phyloP scores from a whole-genome alignment of 2,797 vertebrate genomes.

The Eurystomus glaucurus region DNA sequence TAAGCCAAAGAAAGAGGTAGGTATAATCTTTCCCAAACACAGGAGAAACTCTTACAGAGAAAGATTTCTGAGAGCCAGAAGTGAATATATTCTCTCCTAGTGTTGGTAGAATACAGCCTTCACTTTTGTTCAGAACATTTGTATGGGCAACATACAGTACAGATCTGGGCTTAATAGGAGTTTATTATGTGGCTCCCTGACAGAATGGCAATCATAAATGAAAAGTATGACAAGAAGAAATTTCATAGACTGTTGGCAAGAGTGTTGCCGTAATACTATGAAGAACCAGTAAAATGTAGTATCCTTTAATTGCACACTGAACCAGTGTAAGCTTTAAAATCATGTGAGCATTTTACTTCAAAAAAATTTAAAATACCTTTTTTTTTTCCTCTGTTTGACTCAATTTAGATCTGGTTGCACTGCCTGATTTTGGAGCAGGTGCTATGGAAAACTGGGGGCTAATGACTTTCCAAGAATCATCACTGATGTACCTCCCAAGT shows the following conservation, averaged over 20 bases:
- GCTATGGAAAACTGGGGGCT: conserved; percentile 89
- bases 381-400: conserved; percentile 38
- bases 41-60: background rate
- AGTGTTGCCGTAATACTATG: background rate
- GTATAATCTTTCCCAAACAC: background rate
- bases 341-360: background rate
- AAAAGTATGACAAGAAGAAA: background rate
- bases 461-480: conserved; percentile 78
- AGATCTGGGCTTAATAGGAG: background rate
- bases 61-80: background rate
- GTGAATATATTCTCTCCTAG: background rate
- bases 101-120: background rate
- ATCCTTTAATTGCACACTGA: background rate
- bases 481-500: conserved; percentile 68
- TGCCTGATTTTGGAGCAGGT: conserved; percentile 76
- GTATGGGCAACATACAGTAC: background rate
- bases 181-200: background rate
- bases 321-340: background rate
- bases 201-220: background rate
- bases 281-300: background rate
- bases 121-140: background rate
- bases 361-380: background rate
- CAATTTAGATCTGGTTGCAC: conserved; percentile 82
- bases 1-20: background rate
- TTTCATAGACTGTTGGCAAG: background rate